Evolutionary conservation across 2,113 vertebrate species (phyloP).

Genomic region (Paradoxurus hermaphroditus): DNA sequence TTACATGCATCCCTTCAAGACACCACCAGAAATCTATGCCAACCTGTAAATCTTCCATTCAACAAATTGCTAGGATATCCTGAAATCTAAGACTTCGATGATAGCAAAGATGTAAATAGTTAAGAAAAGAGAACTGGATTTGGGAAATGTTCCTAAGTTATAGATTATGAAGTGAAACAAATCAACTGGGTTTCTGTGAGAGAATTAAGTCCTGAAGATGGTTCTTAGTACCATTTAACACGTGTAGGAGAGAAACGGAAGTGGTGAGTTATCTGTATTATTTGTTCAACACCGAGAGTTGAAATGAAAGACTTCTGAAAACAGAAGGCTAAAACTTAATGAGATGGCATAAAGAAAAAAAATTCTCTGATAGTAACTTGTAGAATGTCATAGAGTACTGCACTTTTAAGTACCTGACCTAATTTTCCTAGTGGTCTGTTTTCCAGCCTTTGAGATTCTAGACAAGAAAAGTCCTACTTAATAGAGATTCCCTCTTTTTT

Average conservation of each 20-base stretch:
- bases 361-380: background rate
- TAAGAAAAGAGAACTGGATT: slow-evolving; percentile 1
- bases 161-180: background rate
- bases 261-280: background rate
- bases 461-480: background rate
- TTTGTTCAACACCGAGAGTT: background rate
- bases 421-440: background rate
- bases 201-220: background rate
- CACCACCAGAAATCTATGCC: background rate
- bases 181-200: background rate
- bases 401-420: background rate
- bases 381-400: background rate
- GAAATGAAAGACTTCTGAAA: background rate
- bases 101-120: background rate
- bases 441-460: background rate
- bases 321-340: background rate
- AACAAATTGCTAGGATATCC: background rate
- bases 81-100: background rate
- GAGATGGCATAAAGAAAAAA: background rate
- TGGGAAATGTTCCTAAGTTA: background rate
- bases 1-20: background rate
- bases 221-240: background rate
- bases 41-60: background rate
- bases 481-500: background rate
- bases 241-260: background rate